Percentiles rank a stretch among this genome's conserved stretches.
phyloP scores from a whole-genome alignment of 2,113 vertebrate genomes.

The Apodemus speciosus region DNA sequence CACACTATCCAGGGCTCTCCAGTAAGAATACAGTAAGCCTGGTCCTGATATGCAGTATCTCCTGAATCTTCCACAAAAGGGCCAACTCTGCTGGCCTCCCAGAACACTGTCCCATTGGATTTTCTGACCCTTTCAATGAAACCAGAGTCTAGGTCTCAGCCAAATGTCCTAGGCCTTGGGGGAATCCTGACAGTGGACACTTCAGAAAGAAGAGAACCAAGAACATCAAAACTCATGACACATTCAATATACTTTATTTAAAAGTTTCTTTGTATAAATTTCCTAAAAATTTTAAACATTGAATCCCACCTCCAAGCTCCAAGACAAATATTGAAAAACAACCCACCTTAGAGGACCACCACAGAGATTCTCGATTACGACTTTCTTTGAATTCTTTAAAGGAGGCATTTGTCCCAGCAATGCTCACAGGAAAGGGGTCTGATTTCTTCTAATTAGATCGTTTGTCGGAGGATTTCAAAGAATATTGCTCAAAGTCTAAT shows the following conservation, averaged over 20 bases:
- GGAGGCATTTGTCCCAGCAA: constrained; percentile 83
- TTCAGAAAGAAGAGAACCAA: background rate
- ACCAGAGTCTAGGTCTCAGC: background rate
- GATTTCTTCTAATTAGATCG: constrained; percentile 67
- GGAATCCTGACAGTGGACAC: background rate
- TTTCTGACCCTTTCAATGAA: background rate
- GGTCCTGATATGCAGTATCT: fast-evolving
- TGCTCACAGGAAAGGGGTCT: constrained; percentile 74
- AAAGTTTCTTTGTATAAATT: constrained; percentile 89
- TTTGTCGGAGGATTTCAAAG: constrained; percentile 62
- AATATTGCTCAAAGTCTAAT: constrained; percentile 55
- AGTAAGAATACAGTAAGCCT: background rate
- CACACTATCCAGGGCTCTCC: background rate
- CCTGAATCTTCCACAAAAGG: background rate
- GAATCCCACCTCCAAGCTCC: constrained; percentile 58
- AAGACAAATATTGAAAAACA: constrained; percentile 64
- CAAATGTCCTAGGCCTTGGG: fast-evolving
- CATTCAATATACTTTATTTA: constrained; percentile 88
- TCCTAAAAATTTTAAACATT: constrained; percentile 86
- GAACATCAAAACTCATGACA: constrained; percentile 68
- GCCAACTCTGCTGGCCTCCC: fast-evolving
- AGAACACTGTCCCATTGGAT: fast-evolving
- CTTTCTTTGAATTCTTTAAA: constrained; percentile 75
- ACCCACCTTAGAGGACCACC: constrained; percentile 77
- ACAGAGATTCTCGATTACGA: constrained; percentile 75